Evolutionary conservation across 2,888 invertebrate species (phyloP).

Genomic region (Odontocolon sp.): DNA sequence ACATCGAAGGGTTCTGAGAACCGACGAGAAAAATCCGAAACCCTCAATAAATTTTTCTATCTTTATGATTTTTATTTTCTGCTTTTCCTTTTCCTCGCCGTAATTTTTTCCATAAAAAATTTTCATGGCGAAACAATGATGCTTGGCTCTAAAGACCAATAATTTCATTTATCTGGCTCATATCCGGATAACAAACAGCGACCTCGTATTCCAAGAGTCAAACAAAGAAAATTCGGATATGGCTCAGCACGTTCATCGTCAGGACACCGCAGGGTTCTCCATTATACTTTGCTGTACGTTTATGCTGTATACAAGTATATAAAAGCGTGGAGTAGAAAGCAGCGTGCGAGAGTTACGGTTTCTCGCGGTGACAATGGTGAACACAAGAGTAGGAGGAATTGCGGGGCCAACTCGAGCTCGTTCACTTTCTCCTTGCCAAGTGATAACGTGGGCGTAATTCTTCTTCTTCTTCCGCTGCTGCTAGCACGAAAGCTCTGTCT

Average conservation of each 20-base stretch:
- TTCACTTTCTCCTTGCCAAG: conserved; percentile 48
- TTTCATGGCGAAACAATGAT: neutral
- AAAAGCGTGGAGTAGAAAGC: conserved; percentile 40
- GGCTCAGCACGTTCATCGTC: conserved; percentile 38
- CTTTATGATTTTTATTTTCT: neutral
- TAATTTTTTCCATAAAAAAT: neutral
- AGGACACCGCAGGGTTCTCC: too few species aligned
- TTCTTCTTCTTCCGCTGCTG: conserved; percentile 15
- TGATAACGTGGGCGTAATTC: conserved; percentile 37
- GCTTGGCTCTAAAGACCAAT: neutral
- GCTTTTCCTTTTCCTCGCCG: neutral
- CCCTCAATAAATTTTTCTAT: neutral
- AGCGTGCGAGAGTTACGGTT: conserved; percentile 51
- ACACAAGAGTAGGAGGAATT: conserved; percentile 37
- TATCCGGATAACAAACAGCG: neutral
- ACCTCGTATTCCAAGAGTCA: neutral
- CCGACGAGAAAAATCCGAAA: neutral
- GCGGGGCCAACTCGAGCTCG: conserved; percentile 28
- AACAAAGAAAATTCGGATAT: conserved; percentile 22
- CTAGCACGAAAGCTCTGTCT: too few species aligned
- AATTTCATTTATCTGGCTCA: neutral
- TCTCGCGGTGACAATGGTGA: conserved; percentile 49
- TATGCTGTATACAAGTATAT: conserved; percentile 2
- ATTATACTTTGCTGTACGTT: too few species aligned
- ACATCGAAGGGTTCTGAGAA: neutral